phyloP scores from a whole-genome alignment of 2,888 invertebrate genomes.

The Volucella inanis region DNA sequence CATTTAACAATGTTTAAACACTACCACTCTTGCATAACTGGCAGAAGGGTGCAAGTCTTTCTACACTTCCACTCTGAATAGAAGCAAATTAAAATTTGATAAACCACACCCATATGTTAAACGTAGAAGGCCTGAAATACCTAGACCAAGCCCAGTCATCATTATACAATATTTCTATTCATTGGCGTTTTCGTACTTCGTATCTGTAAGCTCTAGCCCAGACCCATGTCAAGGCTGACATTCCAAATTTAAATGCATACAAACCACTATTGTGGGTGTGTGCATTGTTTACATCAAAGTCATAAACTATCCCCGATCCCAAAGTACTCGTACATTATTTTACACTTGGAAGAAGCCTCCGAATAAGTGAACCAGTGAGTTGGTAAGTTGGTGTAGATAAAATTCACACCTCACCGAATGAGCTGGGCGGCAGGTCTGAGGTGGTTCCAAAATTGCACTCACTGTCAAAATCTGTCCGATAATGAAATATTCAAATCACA shows the following conservation, averaged over 20 bases:
- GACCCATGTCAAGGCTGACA: slow-evolving; percentile 1
- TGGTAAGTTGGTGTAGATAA: slow-evolving; percentile 35
- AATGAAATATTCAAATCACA: slow-evolving; percentile 75
- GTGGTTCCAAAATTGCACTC: slow-evolving; percentile 64
- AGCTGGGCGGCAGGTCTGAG: slow-evolving; percentile 15
- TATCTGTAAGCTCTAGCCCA: not conserved
- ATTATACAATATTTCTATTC: slow-evolving; percentile 21
- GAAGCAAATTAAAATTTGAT: slow-evolving; percentile 41
- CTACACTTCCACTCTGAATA: slow-evolving; percentile 4
- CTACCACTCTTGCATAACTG: not conserved
- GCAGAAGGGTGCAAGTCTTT: not conserved
- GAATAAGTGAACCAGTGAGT: slow-evolving; percentile 26
- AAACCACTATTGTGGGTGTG: too few relatives aligned
- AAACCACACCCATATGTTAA: not conserved
- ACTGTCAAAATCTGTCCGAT: slow-evolving; percentile 73
- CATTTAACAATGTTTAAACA: too few relatives aligned
- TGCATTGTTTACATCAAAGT: slow-evolving; percentile 53
- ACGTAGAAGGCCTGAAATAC: not conserved
- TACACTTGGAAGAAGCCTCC: slow-evolving; percentile 58
- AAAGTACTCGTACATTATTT: slow-evolving; percentile 50
- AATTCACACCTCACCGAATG: slow-evolving; percentile 65
- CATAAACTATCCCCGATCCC: slow-evolving; percentile 34
- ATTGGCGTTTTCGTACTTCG: slow-evolving; percentile 17
- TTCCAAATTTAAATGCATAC: slow-evolving; percentile 66
- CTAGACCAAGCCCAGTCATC: slow-evolving; percentile 12